Evolutionary conservation across 23 tunicate species (phyloP), one percentile per base, ranked within the genome.

Genomic region (Trididemnum nubilum): DNA sequence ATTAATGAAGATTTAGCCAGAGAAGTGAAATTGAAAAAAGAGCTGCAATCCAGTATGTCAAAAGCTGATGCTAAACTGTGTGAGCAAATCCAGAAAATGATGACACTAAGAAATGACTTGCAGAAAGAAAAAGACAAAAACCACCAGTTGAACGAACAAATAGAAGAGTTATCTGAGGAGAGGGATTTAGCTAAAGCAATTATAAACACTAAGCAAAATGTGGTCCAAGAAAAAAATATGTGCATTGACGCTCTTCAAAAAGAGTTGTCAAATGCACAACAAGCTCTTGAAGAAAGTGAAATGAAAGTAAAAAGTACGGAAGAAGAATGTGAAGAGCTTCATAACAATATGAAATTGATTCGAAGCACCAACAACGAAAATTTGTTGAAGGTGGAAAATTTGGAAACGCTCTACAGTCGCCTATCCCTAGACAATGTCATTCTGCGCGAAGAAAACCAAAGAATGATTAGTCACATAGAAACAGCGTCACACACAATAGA

Each of bases 401-500:
- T 80, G 22, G 74, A 80, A 27, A n/a, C 34, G 9, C 54, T 80
- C 28, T 80, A 36, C 19, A 29, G 65, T 65, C 51, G 84, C 22
- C 31, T 51, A 7, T 15, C 36, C 30, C 72, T 64, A 54, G 84
- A 80, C 31, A 80, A 80, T 36, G 33, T 33, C 3, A 26, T 9
- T 5, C 34, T 80, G 69, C 52, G 84, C 2, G 74, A 64, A 26
- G 84, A 80, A 31, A 36, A 4, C 15, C 75, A 80, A 34, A 33
- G 2, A 35, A 2, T 80, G 52, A 64, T 5, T 18, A 4, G 25
- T 5, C 57, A 80, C 4, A 2, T 80, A 30, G 21, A 28, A 7
- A 35, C n/a, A 5, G 39, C 74, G 5, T 80, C 84, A 2, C 74
- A 80, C 2, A 63, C 74, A 33, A 7, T 80, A 7, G 33, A 64